Conservation (phyloP, 2,888 invertebrate genomes). For the Macrosoma leucophasiata region DNA sequence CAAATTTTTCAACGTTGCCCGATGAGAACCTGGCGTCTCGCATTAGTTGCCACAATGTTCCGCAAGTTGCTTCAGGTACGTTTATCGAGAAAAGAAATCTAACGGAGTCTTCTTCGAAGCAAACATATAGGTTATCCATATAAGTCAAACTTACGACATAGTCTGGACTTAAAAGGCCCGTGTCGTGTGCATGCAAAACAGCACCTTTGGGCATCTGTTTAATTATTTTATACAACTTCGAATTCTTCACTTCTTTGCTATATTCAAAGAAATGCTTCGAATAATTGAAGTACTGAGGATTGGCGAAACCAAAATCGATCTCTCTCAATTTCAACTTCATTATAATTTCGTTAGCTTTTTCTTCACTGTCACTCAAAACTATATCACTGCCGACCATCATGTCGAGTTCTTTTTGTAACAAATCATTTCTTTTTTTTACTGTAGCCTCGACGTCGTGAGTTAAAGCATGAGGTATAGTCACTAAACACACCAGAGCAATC, state of each 20-base stretch:
- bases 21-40: slow-evolving; percentile 62
- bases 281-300: slow-evolving; percentile 74
- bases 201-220: slow-evolving; percentile 85
- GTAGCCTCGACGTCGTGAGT: slow-evolving; percentile 29
- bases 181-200: slow-evolving; percentile 81
- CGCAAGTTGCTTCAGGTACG: slow-evolving; percentile 35
- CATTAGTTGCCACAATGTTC: slow-evolving; percentile 64
- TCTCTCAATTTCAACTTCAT: slow-evolving; percentile 75
- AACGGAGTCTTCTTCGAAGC: slow-evolving; percentile 42
- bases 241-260: slow-evolving; percentile 73
- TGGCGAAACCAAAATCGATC: slow-evolving; percentile 56
- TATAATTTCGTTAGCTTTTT: slow-evolving; percentile 72
- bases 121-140: slow-evolving; percentile 75
- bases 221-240: slow-evolving; percentile 79
- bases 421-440: slow-evolving; percentile 44
- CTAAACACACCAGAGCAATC: slow-evolving; percentile 25
- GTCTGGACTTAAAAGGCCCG: slow-evolving; percentile 76
- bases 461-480: slow-evolving; percentile 9
- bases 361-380: slow-evolving; percentile 65
- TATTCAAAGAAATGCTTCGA: slow-evolving; percentile 81
- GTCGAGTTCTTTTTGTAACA: slow-evolving; percentile 65
- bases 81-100: slow-evolving; percentile 45
- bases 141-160: slow-evolving; percentile 79
- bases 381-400: slow-evolving; percentile 72
- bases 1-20: slow-evolving; percentile 66